Percentiles rank a stretch among this genome's conserved stretches.
Evolutionary conservation across 2,797 vertebrate genomes (phyloP).

Genomic region (Chrosomus eos): DNA sequence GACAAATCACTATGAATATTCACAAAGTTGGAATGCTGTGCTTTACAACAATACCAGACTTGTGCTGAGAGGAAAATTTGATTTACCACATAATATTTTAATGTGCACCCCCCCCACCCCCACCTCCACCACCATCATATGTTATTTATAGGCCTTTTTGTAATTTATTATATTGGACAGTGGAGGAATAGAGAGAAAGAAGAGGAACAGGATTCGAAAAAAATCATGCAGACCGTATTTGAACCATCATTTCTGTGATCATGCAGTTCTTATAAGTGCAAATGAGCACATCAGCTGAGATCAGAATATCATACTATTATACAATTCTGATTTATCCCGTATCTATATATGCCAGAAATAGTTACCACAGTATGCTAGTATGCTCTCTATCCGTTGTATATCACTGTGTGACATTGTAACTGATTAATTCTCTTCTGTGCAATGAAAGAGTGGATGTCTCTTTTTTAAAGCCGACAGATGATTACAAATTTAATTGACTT

Average conservation of each 20-base stretch:
- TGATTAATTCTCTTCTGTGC: not conserved
- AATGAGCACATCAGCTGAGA: not conserved
- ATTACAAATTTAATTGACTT: not conserved
- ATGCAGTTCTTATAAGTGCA: not conserved
- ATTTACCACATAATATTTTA: too few relatives aligned
- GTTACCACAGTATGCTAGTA: not conserved
- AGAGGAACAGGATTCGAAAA: not conserved
- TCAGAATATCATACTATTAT: not conserved
- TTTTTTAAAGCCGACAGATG: not conserved
- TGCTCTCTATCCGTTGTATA: not conserved
- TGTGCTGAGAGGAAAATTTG: too few relatives aligned
- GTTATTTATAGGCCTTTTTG: constrained; percentile 13
- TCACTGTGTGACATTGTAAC: not conserved
- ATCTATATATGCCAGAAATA: not conserved
- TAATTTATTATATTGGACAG: constrained; percentile 1
- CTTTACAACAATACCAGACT: too few relatives aligned
- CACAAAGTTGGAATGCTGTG: too few relatives aligned
- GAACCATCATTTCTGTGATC: constrained; percentile 1
- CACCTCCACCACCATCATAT: too few relatives aligned
- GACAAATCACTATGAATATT: too few relatives aligned
- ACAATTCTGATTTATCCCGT: not conserved
- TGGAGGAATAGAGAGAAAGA: not conserved
- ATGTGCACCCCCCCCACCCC: too few relatives aligned
- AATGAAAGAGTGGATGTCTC: not conserved
- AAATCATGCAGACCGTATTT: not conserved